Evolutionary conservation across 2,888 invertebrate species (phyloP), one percentile per base, ranked within the genome.

Genomic region (Thymelicus sylvestris): DNA sequence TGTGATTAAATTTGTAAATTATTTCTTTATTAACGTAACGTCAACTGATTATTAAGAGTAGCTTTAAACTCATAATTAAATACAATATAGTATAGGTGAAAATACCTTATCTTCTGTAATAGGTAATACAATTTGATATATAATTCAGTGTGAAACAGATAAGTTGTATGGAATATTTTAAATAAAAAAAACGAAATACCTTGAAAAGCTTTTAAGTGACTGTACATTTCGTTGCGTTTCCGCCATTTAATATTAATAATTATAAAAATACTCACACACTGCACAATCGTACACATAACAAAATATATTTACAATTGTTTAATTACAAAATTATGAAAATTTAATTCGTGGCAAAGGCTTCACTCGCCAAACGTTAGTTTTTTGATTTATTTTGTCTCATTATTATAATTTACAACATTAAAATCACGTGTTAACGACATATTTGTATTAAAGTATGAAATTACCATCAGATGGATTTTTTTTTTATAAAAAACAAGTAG

Each of bases 281-380:
- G 55, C 55, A 13, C 44, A 57, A 44, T 57, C 63, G 63, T 15
- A 6, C 55, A 63, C 39, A 44, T 63, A 62, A 68, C 63, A 55
- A 62, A 12, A 39, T 50, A 67, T 19, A 62, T 4, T 12, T 12
- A 3, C 55, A 60, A 47, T 48, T 44, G 19, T 67, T 62, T 44
- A 64, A 69, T 57, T 57, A 57, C 31, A 48, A 62, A 69, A 69
- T 69, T 64, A 69, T 69, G 63, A 19, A 69, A 69, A 69, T 69
- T 24, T 64, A 64, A 64, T 69, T 48, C 62, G 52, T 57, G 64
- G 63, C 69, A 48, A 64, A 69, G 19, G 50, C 31, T 39, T 39
- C 47, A 44, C 39, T 24, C 47, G 24, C 55, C 47, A 59, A 57
- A 64, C 64, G 13, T 64, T 39, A 10, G 38, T 64, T 57, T 24